Evolutionary conservation across 2,888 invertebrate genomes (phyloP).

Genomic region (Nematopogon swammerdamellus): DNA sequence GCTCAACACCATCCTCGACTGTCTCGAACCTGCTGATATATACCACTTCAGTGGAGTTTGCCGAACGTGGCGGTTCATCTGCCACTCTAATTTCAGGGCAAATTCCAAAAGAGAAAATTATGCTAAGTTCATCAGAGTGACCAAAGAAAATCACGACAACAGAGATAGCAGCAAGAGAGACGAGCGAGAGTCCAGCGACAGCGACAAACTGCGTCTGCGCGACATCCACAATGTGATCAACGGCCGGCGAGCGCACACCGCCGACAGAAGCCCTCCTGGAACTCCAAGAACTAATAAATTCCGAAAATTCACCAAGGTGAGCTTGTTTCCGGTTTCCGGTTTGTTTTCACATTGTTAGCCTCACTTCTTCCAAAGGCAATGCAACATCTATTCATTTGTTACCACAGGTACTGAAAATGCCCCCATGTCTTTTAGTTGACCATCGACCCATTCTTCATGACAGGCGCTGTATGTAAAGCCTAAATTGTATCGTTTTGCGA

Average conservation of each 20-base stretch:
- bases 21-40: constrained; percentile 36
- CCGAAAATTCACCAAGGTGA: constrained; percentile 37
- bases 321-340: constrained; percentile 3
- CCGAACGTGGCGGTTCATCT: constrained; percentile 30
- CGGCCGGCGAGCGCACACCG: constrained; percentile 15
- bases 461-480: too few species aligned
- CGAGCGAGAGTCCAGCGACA: constrained; percentile 12
- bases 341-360: too few species aligned
- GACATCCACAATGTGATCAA: constrained; percentile 34
- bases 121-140: constrained; percentile 22
- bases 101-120: constrained; percentile 26
- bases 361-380: too few species aligned
- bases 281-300: constrained; percentile 41
- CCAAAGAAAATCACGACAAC: constrained; percentile 39
- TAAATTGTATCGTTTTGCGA: too few species aligned
- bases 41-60: constrained; percentile 38
- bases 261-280: constrained; percentile 25
- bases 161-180: constrained; percentile 18
- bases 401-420: too few species aligned
- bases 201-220: constrained; percentile 19
- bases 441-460: too few species aligned
- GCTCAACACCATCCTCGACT: constrained; percentile 31
- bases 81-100: constrained; percentile 26
- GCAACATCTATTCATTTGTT: too few species aligned
- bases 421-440: too few species aligned